Evolutionary conservation across 2,888 invertebrate species (phyloP).

Genomic region (Pyrrhopygopsis socrates): DNA sequence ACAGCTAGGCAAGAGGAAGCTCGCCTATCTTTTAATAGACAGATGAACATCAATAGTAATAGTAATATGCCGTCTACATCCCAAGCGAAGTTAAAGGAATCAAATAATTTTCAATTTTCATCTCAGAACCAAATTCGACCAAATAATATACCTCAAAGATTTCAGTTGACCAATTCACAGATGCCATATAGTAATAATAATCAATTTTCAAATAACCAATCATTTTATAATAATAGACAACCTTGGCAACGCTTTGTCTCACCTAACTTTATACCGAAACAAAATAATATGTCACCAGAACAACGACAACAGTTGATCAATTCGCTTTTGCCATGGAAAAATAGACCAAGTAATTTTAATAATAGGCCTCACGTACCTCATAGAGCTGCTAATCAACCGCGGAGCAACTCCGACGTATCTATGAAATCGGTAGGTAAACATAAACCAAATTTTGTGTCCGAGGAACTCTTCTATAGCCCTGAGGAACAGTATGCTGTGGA

Average conservation of each 20-base stretch:
- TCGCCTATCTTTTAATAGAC: background rate
- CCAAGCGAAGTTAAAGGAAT: constrained; percentile 19
- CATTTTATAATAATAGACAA: background rate
- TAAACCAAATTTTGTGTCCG: background rate
- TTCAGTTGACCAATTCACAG: background rate
- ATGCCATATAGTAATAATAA: background rate
- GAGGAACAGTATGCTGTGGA: background rate
- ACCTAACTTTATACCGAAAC: background rate
- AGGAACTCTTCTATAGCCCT: background rate
- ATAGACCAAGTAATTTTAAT: background rate
- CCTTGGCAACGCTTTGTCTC: background rate
- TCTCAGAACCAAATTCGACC: background rate
- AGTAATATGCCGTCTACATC: background rate
- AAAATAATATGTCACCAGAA: background rate
- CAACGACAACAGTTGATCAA: background rate
- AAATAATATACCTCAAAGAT: background rate
- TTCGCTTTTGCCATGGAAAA: background rate
- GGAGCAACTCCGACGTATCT: background rate
- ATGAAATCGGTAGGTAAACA: background rate
- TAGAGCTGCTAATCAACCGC: background rate
- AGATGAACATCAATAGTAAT: constrained; percentile 18
- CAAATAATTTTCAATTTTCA: background rate
- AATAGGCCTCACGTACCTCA: background rate
- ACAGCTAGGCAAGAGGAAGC: constrained; percentile 35
- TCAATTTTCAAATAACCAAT: no score